Conservation (phyloP, 2,113 vertebrate species). For the Aix galericulata region DNA sequence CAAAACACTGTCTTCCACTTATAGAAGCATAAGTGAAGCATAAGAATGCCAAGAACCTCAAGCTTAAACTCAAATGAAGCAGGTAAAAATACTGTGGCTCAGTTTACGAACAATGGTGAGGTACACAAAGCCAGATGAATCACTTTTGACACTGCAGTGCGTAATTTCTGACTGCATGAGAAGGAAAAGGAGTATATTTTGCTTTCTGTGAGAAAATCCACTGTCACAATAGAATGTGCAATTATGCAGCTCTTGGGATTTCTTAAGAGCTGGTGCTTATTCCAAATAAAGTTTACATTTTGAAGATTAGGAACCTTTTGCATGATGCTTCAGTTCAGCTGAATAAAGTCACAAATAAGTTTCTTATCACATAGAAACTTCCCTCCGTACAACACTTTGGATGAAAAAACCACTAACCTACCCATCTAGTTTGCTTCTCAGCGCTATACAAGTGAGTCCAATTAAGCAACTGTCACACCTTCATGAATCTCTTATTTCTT, state of each 20-base stretch:
- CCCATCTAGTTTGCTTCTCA: not conserved
- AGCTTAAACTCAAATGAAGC: not conserved
- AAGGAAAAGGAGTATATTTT: not conserved
- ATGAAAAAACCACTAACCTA: not conserved
- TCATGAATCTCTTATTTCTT: not conserved
- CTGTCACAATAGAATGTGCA: not conserved
- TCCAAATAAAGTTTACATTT: not conserved
- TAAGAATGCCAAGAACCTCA: not conserved
- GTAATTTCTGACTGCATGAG: not conserved
- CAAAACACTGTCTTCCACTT: not conserved
- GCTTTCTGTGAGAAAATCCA: not conserved
- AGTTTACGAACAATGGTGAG: not conserved
- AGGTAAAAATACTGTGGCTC: not conserved
- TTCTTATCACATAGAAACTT: not conserved
- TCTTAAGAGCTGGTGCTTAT: not conserved
- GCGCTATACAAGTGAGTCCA: not conserved
- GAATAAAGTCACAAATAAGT: not conserved
- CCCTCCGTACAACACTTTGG: not conserved
- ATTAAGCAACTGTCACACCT: not conserved
- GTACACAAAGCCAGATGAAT: not conserved
- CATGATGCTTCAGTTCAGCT: not conserved
- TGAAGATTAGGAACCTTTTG: not conserved
- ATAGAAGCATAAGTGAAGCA: not conserved
- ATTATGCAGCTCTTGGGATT: not conserved
- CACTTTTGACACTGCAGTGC: not conserved